Conservation (phyloP, 2,888 invertebrate species). For the Alsophila aescularia region DNA sequence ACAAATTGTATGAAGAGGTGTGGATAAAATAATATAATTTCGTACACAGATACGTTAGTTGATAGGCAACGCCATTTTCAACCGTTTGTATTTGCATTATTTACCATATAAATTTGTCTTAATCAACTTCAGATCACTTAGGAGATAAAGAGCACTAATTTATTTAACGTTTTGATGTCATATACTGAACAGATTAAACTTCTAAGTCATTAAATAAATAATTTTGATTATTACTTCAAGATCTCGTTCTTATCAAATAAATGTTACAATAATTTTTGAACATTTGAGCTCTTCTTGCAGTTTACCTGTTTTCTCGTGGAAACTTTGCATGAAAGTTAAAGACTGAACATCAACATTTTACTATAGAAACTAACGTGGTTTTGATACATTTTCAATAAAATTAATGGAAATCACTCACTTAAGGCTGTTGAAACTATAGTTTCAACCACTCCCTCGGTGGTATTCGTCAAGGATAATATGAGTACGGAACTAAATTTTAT, state of each 20-base stretch:
- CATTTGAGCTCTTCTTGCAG: conserved; percentile 21
- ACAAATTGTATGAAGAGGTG: too few relatives aligned
- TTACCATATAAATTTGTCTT: conserved; percentile 2
- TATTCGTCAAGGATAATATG: too few relatives aligned
- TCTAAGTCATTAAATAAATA: neutral
- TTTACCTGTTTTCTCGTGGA: too few relatives aligned
- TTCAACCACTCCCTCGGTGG: too few relatives aligned
- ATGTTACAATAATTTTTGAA: conserved; percentile 7
- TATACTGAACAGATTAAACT: neutral
- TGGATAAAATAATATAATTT: neutral
- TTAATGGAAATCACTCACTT: too few relatives aligned
- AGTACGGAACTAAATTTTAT: too few relatives aligned
- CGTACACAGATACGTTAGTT: neutral
- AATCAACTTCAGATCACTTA: neutral
- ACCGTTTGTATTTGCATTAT: conserved; percentile 5
- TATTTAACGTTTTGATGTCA: neutral
- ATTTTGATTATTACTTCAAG: conserved; percentile 3
- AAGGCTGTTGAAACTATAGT: too few relatives aligned
- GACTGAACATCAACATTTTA: too few relatives aligned
- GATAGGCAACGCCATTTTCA: neutral
- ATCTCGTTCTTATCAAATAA: conserved; percentile 10
- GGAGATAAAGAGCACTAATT: conserved; percentile 3
- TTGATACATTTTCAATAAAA: too few relatives aligned
- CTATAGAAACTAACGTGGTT: too few relatives aligned
- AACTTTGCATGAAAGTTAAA: too few relatives aligned